These are phyloP conservation scores for Scomber colias DNA, from an alignment of 2,113 vertebrate genomes.

Conservation along the genomic window DNA sequence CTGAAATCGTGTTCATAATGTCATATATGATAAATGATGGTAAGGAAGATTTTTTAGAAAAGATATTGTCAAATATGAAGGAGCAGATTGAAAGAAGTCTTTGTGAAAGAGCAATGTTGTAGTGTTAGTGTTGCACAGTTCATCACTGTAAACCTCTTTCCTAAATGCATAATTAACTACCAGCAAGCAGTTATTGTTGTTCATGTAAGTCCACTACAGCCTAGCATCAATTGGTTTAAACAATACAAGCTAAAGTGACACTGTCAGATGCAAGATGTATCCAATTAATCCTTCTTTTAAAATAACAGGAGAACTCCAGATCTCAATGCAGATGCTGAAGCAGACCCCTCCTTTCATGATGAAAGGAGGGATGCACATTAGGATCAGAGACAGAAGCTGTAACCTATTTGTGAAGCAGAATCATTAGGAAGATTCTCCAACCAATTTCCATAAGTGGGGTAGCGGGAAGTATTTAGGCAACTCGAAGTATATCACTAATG, in stretches of 20 bases:
- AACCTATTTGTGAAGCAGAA: conserved; percentile 78
- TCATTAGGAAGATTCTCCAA: conserved; percentile 75
- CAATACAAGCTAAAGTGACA: conserved; percentile 23
- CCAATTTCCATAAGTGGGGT: conserved; percentile 85
- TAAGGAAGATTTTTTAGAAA: background rate
- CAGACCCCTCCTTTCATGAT: conserved; percentile 60
- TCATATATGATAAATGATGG: background rate
- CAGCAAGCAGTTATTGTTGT: conserved; percentile 12
- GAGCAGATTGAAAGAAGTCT: background rate
- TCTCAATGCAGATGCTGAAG: conserved; percentile 7
- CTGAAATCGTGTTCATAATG: background rate
- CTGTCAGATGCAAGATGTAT: conserved; percentile 27
- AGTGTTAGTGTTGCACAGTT: background rate
- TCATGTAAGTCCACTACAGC: background rate
- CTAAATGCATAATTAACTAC: background rate
- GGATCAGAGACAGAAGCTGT: conserved; percentile 67
- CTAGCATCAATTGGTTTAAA: conserved; percentile 21
- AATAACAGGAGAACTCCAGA: conserved; percentile 40
- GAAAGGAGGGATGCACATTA: conserved; percentile 59
- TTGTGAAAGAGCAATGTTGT: background rate
- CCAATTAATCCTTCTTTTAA: conserved; percentile 16
- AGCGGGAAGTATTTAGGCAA: conserved; percentile 86
- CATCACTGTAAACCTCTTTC: background rate
- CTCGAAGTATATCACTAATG: conserved; percentile 86
- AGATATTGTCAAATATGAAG: background rate